These are phyloP conservation scores for Diachrysia chrysitis DNA, from an alignment of 2,888 invertebrate species.

Conservation along the genomic window DNA sequence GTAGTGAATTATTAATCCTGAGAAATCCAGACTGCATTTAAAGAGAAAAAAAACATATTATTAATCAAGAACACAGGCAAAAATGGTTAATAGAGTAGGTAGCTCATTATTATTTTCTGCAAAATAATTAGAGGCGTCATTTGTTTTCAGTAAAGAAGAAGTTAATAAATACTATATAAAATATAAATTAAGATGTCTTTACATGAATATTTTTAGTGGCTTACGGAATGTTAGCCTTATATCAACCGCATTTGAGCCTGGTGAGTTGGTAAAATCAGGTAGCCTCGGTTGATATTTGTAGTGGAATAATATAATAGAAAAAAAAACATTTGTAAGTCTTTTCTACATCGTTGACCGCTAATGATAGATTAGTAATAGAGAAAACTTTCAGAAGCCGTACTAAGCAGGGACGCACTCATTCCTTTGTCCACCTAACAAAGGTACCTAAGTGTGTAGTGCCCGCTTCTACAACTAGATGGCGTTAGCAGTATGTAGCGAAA, in stretches of 20 bases:
- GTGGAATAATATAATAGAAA: too few relatives aligned
- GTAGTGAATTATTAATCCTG: too few relatives aligned
- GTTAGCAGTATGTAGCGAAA: background rate
- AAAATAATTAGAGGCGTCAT: background rate
- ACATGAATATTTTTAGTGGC: too few relatives aligned
- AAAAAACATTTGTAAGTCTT: background rate
- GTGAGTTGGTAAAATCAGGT: too few relatives aligned
- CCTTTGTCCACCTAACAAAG: slow-evolving; percentile 22
- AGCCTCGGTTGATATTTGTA: too few relatives aligned
- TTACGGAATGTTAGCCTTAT: too few relatives aligned
- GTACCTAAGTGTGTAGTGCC: slow-evolving; percentile 19
- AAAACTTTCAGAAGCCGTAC: slow-evolving; percentile 21
- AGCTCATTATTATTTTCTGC: background rate
- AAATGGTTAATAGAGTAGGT: background rate
- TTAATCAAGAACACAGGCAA: background rate
- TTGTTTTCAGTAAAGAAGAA: background rate
- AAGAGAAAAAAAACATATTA: too few relatives aligned
- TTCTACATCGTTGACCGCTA: background rate
- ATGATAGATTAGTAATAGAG: background rate
- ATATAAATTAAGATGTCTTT: too few relatives aligned
- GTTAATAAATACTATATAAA: too few relatives aligned
- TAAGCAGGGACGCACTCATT: background rate
- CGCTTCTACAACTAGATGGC: slow-evolving; percentile 33
- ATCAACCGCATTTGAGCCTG: too few relatives aligned
- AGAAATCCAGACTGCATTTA: too few relatives aligned